Base-by-base conservation (phyloP, 2,113 vertebrate species). In the Bubo bubo region DNA sequence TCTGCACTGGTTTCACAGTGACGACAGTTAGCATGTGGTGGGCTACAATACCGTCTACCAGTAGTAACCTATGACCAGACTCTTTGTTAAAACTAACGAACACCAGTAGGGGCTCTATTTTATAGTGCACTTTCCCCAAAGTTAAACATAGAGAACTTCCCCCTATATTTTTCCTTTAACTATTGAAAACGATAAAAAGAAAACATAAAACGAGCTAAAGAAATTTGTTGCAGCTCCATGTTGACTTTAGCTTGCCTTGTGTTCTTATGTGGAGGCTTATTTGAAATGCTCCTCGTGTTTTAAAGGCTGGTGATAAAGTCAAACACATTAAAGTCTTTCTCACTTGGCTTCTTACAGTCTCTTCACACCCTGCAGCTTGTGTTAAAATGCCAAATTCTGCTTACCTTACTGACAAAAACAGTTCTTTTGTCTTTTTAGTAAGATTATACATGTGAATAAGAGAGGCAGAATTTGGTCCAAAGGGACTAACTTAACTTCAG, bases 31-130 rank as follows among this genome's bases (percentile, higher is more conserved):
- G 50, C 79, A 93, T 94, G 70, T 86, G 86, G 79, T 94, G 50
- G 85, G 64, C 76, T 87, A 66, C 86, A 80, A 52, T 67, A 93
- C 67, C 10, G 4, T 86, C 71, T 63, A 92, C 73, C 27, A 60
- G 59, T 53, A 90, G 85, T 96, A 97, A 97, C 86, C 95, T 93
- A 91, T 90, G 75, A 96, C 91, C 93, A 92, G 91, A 60, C 79
- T 79, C 79, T 93, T 93, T 88, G 84, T 97, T 94, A 96, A 95
- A 96, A 93, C 41, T 97, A 97, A 97, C 92, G 94, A 95, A 97
- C 86, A 72, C 83, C 95, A 90, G 95, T 70, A 92, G 90, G 86
- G 60, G 72, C 58, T 84, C 85, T 87, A 59, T 86, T 96, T 97
- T 95, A 95, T 90, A 81, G 79, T 37, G 55, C n/a, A 66, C 32